Evolutionary conservation across 2,888 invertebrate species (phyloP), one percentile per base, ranked within the genome.

Genomic region (Zygothrica quintamaculata): DNA sequence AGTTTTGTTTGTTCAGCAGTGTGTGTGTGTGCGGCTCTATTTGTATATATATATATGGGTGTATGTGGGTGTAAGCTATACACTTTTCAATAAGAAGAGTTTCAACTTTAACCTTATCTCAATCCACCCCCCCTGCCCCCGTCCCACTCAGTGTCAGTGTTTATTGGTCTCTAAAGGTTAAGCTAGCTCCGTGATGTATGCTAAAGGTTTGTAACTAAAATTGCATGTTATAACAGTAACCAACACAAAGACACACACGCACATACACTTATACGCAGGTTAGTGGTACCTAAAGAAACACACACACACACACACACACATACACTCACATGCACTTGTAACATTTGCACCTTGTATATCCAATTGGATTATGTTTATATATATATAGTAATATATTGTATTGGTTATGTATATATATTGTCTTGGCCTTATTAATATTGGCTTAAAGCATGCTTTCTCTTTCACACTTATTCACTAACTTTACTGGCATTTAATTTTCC

Each of bases 401-500:
- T 59, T 34, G 18, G 12, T 16, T 43, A 13, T 33, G 50, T 11
- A 15, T 64, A 37, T 33, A 18, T 33, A n/a, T 55, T 34, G 12
- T 34, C 3, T 13, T 31, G 15, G 8, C 39, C 0, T 65, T 33
- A 53, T 50, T 37, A 55, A 46, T 43, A 18, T 67, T 56, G 25
- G 47, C 47, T 44, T 67, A 26, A 25, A 39, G 72, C 72, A 75
- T 71, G 71, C 39, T 53, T 36, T 55, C 42, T 39, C 52, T n/a
- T n/a, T n/a, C n/a, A n/a, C 57, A 52, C 61, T 39, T 46, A 39
- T 42, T 52, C 58, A 75, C 61, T 75, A 75, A 73, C 50, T 57
- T 72, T 72, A n/a, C 75, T 65, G 56, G 76, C 78, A 87, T 81
- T 82, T 80, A 80, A 80, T 82, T 86, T 85, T 85, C 69, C 84